Percentiles rank a stretch among this genome's conserved stretches.
Conservation (phyloP, 2,797 vertebrate species). For the Pterois miles region DNA sequence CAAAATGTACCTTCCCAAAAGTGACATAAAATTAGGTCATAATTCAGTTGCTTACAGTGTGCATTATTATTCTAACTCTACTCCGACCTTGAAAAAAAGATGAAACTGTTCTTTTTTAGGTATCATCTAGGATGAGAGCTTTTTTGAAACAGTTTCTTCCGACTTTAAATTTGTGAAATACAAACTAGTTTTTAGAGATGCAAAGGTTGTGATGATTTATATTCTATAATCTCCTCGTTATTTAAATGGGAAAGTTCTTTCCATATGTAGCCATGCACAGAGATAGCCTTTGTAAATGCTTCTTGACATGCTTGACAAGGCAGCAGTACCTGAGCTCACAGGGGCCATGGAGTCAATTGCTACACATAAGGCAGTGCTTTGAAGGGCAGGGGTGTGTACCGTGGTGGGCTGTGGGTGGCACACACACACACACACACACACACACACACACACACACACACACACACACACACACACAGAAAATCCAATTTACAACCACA, state of each 20-base stretch:
- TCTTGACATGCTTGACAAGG: slow-evolving; percentile 67
- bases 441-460: slow-evolving; percentile 12
- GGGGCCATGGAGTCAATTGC: slow-evolving; percentile 78
- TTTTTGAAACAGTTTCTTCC: background rate
- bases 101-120: background rate
- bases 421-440: slow-evolving; percentile 21
- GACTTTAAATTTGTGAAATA: background rate
- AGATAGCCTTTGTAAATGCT: slow-evolving; percentile 48
- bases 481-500: slow-evolving; percentile 38
- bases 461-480: slow-evolving; percentile 14
- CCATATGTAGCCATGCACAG: slow-evolving; percentile 25
- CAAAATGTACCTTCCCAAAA: background rate
- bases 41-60: background rate
- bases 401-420: slow-evolving; percentile 26
- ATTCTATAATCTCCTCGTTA: background rate
- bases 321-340: slow-evolving; percentile 67
- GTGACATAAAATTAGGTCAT: background rate
- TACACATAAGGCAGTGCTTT: slow-evolving; percentile 71
- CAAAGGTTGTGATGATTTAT: background rate
- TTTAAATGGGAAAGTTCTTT: slow-evolving; percentile 20
- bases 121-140: background rate
- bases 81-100: background rate
- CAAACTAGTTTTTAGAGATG: background rate
- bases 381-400: slow-evolving; percentile 62
- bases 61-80: background rate